Conservation (phyloP, 2,797 vertebrate genomes). For the Myoxocephalus aenaeus region DNA sequence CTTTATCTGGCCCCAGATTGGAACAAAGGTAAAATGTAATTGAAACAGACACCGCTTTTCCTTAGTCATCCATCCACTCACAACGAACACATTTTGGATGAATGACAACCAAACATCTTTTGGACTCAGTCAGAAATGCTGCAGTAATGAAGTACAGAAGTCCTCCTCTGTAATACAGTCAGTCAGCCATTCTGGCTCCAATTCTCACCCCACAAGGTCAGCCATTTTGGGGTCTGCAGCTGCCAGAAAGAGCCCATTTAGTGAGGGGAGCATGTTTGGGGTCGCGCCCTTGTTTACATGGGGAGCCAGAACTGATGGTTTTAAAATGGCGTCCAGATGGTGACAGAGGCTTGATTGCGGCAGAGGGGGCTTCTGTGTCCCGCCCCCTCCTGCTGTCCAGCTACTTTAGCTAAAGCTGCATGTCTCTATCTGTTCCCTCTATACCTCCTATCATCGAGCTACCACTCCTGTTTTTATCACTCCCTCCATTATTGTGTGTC, state of each 20-base stretch:
- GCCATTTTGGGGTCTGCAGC: constrained; percentile 77
- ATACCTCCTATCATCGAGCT: constrained; percentile 45
- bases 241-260: constrained; percentile 79
- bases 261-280: constrained; percentile 78
- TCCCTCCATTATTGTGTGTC: constrained; percentile 42
- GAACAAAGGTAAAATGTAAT: constrained; percentile 1
- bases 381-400: constrained; percentile 80
- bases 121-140: constrained; percentile 43
- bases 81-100: constrained; percentile 25
- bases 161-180: constrained; percentile 35
- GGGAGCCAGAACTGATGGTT: constrained; percentile 82
- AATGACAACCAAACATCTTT: constrained; percentile 40
- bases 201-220: constrained; percentile 62
- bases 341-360: constrained; percentile 81
- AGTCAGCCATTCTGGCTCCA: constrained; percentile 67
- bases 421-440: constrained; percentile 59
- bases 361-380: constrained; percentile 71
- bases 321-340: constrained; percentile 86
- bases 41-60: not conserved
- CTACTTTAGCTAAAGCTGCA: constrained; percentile 66
- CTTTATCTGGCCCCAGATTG: not conserved
- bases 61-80: constrained; percentile 19
- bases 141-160: constrained; percentile 50
- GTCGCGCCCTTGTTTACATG: constrained; percentile 82
- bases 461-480: constrained; percentile 49